Percentiles rank a stretch among this genome's conserved stretches.
Conservation (phyloP, 2,888 invertebrate species). For the Caenorhabditis angaria region DNA sequence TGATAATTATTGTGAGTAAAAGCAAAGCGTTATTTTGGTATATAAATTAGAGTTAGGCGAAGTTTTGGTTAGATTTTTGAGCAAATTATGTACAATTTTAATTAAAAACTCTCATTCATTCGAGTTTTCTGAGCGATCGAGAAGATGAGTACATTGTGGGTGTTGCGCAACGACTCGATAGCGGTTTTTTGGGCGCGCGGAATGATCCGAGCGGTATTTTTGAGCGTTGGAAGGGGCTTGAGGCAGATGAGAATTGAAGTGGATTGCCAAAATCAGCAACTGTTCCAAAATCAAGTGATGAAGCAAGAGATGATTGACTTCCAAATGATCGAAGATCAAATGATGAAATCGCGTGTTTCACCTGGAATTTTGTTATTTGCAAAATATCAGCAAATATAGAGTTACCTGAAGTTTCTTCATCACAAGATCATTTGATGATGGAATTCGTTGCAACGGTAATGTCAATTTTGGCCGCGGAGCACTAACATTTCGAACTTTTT, state of each 20-base stretch:
- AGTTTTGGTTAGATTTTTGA: neutral
- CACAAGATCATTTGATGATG: conserved; percentile 52
- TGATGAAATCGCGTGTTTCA: conserved; percentile 51
- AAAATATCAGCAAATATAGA: neutral
- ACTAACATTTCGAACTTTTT: conserved; percentile 24
- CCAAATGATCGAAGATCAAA: conserved; percentile 57
- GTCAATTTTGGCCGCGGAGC: conserved; percentile 36
- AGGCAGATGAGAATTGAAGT: conserved; percentile 39
- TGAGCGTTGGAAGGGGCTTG: conserved; percentile 39
- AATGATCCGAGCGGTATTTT: conserved; percentile 51
- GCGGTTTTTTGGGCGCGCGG: conserved; percentile 42
- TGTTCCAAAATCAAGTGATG: conserved; percentile 50
- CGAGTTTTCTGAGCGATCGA: neutral
- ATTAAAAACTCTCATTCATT: neutral
- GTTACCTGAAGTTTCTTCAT: conserved; percentile 56
- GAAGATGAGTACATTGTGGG: conserved; percentile 31
- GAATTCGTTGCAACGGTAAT: conserved; percentile 43
- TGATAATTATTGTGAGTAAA: neutral
- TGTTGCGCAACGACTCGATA: conserved; percentile 25
- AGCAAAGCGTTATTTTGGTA: neutral
- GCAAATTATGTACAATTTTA: neutral
- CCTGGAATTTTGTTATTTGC: conserved; percentile 17
- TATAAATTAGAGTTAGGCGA: neutral
- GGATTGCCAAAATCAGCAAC: conserved; percentile 53
- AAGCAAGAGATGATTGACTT: conserved; percentile 46